phyloP scores from a whole-genome alignment of 2,113 vertebrate genomes.

The Pseudorhombus dupliciocellatus region DNA sequence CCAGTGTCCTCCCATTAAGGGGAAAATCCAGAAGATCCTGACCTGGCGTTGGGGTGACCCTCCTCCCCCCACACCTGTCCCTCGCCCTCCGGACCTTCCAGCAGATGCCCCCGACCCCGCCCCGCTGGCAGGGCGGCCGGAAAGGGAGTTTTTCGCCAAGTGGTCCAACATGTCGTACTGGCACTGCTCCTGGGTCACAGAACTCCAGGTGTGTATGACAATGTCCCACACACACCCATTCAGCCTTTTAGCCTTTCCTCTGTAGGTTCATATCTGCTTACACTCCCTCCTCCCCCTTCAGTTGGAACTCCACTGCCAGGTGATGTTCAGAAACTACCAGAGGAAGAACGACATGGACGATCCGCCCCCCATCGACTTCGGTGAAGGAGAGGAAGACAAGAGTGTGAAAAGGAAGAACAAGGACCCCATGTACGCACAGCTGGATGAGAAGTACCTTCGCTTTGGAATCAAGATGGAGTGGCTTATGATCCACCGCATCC shows the following conservation, averaged over 20 bases:
- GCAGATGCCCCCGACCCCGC: slow-evolving; percentile 87
- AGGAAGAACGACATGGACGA: slow-evolving; percentile 99
- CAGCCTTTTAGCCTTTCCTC: too few relatives aligned
- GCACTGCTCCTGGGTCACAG: slow-evolving; percentile 98
- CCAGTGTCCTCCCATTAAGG: slow-evolving; percentile 93
- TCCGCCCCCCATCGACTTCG: slow-evolving; percentile 90
- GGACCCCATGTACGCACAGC: slow-evolving; percentile 91
- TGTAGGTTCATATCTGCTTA: neutral
- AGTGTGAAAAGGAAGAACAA: slow-evolving; percentile 93
- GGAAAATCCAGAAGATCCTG: slow-evolving; percentile 97
- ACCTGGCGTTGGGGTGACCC: slow-evolving; percentile 98
- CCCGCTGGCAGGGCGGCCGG: slow-evolving; percentile 91
- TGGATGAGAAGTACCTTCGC: slow-evolving; percentile 95
- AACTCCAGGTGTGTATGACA: slow-evolving; percentile 86
- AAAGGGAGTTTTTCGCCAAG: slow-evolving; percentile 97
- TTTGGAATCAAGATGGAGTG: slow-evolving; percentile 98
- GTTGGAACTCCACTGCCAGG: slow-evolving; percentile 97
- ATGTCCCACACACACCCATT: neutral
- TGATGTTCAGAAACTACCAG: slow-evolving; percentile 99
- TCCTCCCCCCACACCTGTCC: slow-evolving; percentile 88
- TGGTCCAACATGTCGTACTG: slow-evolving; percentile 98
- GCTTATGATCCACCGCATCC: slow-evolving; percentile 96
- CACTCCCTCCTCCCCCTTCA: slow-evolving; percentile 44
- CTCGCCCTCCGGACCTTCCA: slow-evolving; percentile 88
- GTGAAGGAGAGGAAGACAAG: slow-evolving; percentile 90